Conservation (phyloP, 2,797 vertebrate species). For the Artibeus jamaicensis region DNA sequence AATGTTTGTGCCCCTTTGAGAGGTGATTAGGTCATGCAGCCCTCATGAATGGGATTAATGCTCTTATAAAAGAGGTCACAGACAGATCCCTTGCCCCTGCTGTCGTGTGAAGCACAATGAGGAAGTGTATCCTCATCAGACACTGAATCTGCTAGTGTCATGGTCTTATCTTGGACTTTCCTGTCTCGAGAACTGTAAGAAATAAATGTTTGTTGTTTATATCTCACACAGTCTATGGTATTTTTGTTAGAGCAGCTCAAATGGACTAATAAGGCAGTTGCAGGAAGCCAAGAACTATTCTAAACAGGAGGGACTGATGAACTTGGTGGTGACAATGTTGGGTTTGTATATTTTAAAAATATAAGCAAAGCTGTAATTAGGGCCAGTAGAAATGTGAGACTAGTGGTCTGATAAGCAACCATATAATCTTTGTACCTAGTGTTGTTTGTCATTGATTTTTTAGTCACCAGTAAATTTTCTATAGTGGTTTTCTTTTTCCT, state of each 20-base stretch:
- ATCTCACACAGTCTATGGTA: background rate
- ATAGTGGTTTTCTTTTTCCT: background rate
- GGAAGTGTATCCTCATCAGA: background rate
- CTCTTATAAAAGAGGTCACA: background rate
- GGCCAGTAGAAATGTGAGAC: background rate
- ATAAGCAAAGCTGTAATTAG: background rate
- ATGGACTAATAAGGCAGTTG: background rate
- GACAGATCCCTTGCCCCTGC: background rate
- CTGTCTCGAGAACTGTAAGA: background rate
- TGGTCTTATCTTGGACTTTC: background rate
- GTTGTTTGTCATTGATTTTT: background rate
- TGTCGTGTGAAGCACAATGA: background rate
- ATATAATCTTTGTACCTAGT: background rate
- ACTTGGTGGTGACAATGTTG: background rate
- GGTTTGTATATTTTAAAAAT: background rate
- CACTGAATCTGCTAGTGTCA: background rate
- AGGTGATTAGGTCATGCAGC: background rate
- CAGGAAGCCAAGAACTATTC: background rate
- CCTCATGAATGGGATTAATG: background rate
- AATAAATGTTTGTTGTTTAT: background rate
- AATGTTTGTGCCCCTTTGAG: background rate
- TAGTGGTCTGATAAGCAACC: background rate
- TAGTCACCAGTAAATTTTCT: background rate
- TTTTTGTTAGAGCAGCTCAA: background rate
- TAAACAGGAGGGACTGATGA: background rate